Evolutionary conservation across 2,888 invertebrate species (phyloP).

Genomic region (Calameuta pallipes): DNA sequence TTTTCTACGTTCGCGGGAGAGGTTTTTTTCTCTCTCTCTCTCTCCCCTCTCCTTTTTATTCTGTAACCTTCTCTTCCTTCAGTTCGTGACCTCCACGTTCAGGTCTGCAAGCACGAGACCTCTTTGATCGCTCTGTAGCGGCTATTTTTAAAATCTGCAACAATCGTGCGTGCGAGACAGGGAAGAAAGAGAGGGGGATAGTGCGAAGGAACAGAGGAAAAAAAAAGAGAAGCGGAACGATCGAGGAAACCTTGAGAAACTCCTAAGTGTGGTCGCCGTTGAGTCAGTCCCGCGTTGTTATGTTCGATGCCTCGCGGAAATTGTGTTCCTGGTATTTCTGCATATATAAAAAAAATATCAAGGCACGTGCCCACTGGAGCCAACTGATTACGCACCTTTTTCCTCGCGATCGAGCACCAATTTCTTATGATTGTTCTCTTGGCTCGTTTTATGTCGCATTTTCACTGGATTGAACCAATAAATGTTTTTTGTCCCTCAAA

Average conservation of each 20-base stretch:
- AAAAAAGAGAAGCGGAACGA: background rate
- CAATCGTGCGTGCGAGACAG: background rate
- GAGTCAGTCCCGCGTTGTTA: background rate
- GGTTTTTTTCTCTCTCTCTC: background rate
- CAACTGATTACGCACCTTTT: background rate
- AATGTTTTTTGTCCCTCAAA: background rate
- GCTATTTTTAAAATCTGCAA: background rate
- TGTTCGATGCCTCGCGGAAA: background rate
- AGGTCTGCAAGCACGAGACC: background rate
- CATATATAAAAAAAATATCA: background rate
- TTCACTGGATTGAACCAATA: background rate
- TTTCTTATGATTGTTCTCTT: background rate
- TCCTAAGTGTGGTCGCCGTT: background rate
- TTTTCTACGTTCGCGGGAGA: background rate
- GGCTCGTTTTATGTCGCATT: background rate
- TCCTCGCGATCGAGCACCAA: background rate
- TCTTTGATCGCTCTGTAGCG: background rate
- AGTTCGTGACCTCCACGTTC: background rate
- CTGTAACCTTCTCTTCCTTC: background rate
- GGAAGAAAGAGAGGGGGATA: background rate
- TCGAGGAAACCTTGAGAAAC: background rate
- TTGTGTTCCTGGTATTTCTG: background rate
- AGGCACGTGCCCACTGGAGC: background rate
- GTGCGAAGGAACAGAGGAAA: background rate
- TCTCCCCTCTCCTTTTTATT: background rate